A percentile compares a stretch with the other conserved stretches of the same genome.
phyloP scores from a whole-genome alignment of 35 echinoderm and acorn worm genomes.

The Apostichopus parvimensis region DNA sequence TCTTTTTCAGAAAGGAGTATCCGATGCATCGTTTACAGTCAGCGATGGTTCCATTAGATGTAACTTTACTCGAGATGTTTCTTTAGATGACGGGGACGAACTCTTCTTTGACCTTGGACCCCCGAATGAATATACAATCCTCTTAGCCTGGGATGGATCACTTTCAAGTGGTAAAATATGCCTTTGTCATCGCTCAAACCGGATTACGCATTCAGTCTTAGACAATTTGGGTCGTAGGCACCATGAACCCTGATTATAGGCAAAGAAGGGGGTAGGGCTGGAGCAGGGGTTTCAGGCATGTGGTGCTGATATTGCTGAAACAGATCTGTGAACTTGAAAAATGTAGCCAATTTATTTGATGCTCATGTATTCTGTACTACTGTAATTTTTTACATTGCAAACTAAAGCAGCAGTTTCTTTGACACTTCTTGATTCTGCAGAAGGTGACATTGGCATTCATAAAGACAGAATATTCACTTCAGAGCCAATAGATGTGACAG shows the following conservation, averaged over 20 bases:
- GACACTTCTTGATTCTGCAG: neutral
- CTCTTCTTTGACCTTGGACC: conserved; percentile 17
- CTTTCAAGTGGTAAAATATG: conserved; percentile 3
- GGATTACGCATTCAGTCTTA: neutral
- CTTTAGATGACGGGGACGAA: conserved; percentile 1
- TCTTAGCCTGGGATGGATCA: conserved; percentile 27
- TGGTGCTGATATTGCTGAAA: too few relatives aligned
- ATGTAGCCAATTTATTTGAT: too few relatives aligned
- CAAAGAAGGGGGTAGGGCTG: too few relatives aligned
- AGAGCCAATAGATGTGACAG: neutral
- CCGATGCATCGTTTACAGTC: neutral
- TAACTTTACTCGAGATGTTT: neutral
- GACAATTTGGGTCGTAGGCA: too few relatives aligned
- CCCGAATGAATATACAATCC: conserved; percentile 10
- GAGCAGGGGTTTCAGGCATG: too few relatives aligned
- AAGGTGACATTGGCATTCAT: neutral
- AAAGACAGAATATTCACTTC: neutral
- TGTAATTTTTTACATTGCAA: too few relatives aligned
- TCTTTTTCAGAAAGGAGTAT: conserved; percentile 18
- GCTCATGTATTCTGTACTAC: too few relatives aligned
- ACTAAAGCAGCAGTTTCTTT: neutral
- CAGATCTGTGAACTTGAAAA: too few relatives aligned
- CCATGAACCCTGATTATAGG: too few relatives aligned
- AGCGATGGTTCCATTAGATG: neutral
- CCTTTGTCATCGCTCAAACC: neutral